Base-by-base conservation (phyloP, 1,140 invertebrate genomes). In the Apis laboriosa region DNA sequence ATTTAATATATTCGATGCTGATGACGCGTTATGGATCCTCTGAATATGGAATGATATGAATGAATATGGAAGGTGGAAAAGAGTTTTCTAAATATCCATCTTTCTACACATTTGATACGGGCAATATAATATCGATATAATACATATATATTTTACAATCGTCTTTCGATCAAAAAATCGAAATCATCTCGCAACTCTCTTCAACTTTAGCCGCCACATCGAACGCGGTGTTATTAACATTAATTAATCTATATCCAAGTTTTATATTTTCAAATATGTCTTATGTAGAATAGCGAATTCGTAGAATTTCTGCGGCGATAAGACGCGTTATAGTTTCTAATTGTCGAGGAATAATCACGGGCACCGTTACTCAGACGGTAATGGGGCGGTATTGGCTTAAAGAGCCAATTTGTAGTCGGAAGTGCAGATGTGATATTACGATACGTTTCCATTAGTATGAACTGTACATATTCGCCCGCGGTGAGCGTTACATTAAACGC, bases 401-500 rank as follows among this genome's bases (percentile, higher is more conserved):
- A 89, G 83, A 82, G 77, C 60, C 80, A 88, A 85, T 91, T 89
- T 80, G 77, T 84, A 84, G 83, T 83, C 79, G 64, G 72, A 80
- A 83, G 81, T 72, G 77, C 53, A 80, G 82, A 87, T 86, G 73
- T 77, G 72, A 86, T 89, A 86, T 88, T 84, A 83, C 79, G 64
- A 89, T 84, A 86, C 64, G 64, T 80, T 90, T 85, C 78, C 71
- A 80, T 88, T 87, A 84, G 72, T 84, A 77, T 73, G 80, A 68
- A 79, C 83, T 84, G 72, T 83, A 87, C 81, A 74, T 74, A 84
- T 88, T 88, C 86, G 78, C 64, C 72, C 66, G 68, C 53, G 74
- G 78, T 73, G 49, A 75, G 81, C 80, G 83, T 91, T 84, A 80
- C 81, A 87, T 89, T 90, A 88, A 88, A 86, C 75, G 80, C 72